Evolutionary conservation across 2,888 invertebrate genomes (phyloP).

Genomic region (Nematopogon swammerdamellus): DNA sequence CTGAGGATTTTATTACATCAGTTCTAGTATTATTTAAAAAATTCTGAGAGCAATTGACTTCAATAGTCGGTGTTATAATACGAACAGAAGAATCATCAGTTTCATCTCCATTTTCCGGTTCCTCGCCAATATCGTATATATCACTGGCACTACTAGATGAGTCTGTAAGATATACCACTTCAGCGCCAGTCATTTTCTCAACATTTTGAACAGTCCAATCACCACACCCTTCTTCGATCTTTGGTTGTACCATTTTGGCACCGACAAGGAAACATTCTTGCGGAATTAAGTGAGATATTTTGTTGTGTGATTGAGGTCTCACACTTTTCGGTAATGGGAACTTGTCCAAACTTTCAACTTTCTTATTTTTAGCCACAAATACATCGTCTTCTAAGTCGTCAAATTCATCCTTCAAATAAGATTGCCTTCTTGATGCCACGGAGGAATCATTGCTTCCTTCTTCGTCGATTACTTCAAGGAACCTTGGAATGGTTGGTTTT

Average conservation of each 20-base stretch:
- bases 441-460: constrained; percentile 68
- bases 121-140: constrained; percentile 50
- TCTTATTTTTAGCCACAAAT: constrained; percentile 32
- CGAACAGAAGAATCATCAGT: constrained; percentile 44
- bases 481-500: constrained; percentile 61
- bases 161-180: constrained; percentile 67
- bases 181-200: constrained; percentile 58
- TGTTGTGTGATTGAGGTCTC: constrained; percentile 22
- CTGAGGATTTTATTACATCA: constrained; percentile 4
- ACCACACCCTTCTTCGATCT: constrained; percentile 56
- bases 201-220: constrained; percentile 49
- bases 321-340: constrained; percentile 9
- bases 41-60: constrained; percentile 43
- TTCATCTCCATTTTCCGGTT: constrained; percentile 37
- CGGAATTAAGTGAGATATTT: constrained; percentile 29
- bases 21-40: constrained; percentile 23
- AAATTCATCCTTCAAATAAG: constrained; percentile 45
- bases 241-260: constrained; percentile 56
- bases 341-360: constrained; percentile 12
- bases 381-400: constrained; percentile 52
- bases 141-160: constrained; percentile 63
- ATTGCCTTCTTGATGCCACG: constrained; percentile 52
- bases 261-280: constrained; percentile 58
- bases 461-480: constrained; percentile 74
- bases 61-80: constrained; percentile 49